A percentile compares a stretch with the other conserved stretches of the same genome.
Evolutionary conservation across 35 echinoderm and acorn worm genomes (phyloP).

Genomic region (Apostichopus japonicus): DNA sequence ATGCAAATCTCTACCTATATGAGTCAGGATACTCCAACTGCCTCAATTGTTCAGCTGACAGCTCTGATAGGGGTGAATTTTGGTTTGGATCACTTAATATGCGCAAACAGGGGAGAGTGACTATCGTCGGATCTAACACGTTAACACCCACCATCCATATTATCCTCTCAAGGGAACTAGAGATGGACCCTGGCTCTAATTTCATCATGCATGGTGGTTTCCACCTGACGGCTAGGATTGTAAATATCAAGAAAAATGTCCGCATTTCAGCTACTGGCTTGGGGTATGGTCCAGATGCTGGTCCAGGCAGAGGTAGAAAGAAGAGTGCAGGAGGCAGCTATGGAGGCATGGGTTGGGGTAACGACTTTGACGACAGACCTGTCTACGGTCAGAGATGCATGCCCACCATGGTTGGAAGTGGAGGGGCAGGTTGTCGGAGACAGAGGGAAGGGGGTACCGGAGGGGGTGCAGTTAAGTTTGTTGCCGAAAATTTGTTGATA

Average conservation of each 20-base stretch:
- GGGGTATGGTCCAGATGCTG: conserved; percentile 59
- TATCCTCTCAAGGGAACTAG: conserved; percentile 50
- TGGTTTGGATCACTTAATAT: conserved; percentile 57
- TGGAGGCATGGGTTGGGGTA: conserved; percentile 48
- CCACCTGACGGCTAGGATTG: conserved; percentile 30
- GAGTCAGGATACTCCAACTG: conserved; percentile 69
- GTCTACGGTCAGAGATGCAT: conserved; percentile 65
- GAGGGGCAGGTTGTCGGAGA: conserved; percentile 52
- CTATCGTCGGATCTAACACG: neutral
- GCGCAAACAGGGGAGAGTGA: conserved; percentile 54
- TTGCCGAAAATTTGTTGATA: conserved; percentile 43
- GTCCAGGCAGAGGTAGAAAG: conserved; percentile 57
- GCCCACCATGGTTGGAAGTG: conserved; percentile 71
- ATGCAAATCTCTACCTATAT: conserved; percentile 53
- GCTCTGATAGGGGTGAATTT: conserved; percentile 69
- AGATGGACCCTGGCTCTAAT: conserved; percentile 67
- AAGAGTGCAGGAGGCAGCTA: conserved; percentile 23
- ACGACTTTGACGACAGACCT: neutral
- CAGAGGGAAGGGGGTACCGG: conserved; percentile 52
- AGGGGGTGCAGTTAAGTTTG: conserved; percentile 67
- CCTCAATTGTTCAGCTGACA: conserved; percentile 68
- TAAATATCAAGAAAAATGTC: conserved; percentile 63
- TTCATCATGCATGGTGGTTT: conserved; percentile 46
- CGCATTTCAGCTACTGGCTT: conserved; percentile 41
- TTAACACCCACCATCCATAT: conserved; percentile 42